Conservation (phyloP, 2,797 vertebrate species). For the Acridotheres tristis region DNA sequence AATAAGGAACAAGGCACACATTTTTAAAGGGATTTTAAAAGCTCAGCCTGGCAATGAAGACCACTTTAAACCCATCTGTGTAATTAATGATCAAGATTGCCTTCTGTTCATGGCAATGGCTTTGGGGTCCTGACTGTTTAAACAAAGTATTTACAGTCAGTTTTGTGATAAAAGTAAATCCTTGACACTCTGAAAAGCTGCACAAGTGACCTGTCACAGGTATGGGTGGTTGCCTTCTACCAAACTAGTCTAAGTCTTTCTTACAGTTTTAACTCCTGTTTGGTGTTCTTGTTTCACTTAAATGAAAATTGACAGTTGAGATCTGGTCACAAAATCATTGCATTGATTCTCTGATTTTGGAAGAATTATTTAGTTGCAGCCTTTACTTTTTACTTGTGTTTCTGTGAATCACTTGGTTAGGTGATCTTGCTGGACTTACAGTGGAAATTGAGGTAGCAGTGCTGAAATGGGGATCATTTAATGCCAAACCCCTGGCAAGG, state of each 20-base stretch:
- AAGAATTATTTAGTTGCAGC: neutral
- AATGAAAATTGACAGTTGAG: neutral
- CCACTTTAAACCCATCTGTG: neutral
- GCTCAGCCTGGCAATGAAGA: neutral
- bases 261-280: neutral
- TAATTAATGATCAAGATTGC: neutral
- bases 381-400: neutral
- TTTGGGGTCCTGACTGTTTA: neutral
- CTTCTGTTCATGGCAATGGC: neutral
- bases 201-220: neutral
- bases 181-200: neutral
- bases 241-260: neutral
- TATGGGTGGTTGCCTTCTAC: neutral
- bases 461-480: neutral
- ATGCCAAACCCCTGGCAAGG: neutral
- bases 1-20: neutral
- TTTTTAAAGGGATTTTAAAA: neutral
- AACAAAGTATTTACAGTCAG: rapidly evolving
- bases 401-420: neutral
- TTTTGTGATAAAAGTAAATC: neutral
- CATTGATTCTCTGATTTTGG: neutral
- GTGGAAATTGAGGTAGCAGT: neutral
- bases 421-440: neutral
- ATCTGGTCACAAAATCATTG: neutral
- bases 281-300: neutral